phyloP scores from a whole-genome alignment of 37 sponge, comb jelly and placozoan species.

The Eunapius fragilis region DNA sequence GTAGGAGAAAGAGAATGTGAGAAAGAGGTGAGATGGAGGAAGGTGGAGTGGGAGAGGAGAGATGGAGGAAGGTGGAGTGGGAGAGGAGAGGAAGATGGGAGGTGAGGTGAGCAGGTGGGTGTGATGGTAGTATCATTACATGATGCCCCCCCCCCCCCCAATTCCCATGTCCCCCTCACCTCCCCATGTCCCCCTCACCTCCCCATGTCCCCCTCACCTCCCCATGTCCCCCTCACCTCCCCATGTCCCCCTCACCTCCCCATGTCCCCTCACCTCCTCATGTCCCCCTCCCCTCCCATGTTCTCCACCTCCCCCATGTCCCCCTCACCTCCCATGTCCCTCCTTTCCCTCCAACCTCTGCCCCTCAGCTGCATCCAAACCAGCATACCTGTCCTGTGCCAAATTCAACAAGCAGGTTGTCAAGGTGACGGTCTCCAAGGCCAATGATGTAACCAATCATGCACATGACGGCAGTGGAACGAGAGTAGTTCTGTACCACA shows the following conservation, averaged over 20 bases:
- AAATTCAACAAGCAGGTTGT: constrained; percentile 95
- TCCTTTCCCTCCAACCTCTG: neutral
- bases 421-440: constrained; percentile 98
- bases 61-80: neutral
- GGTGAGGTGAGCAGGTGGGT: neutral
- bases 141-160: neutral
- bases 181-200: neutral
- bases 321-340: neutral
- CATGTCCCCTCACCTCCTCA: neutral
- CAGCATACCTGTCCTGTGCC: constrained; percentile 82
- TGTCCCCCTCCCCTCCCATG: neutral
- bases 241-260: neutral
- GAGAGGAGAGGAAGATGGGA: neutral
- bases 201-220: neutral
- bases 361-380: neutral
- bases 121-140: too few relatives aligned
- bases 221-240: neutral
- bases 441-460: constrained; percentile 99
- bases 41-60: neutral
- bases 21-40: neutral
- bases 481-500: constrained; percentile 83
- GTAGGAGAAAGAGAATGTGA: neutral
- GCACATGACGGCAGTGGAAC: constrained; percentile 97
- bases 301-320: neutral
- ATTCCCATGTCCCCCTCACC: neutral